phyloP scores from a whole-genome alignment of 2,797 vertebrate species.

The Eulemur albifrons region DNA sequence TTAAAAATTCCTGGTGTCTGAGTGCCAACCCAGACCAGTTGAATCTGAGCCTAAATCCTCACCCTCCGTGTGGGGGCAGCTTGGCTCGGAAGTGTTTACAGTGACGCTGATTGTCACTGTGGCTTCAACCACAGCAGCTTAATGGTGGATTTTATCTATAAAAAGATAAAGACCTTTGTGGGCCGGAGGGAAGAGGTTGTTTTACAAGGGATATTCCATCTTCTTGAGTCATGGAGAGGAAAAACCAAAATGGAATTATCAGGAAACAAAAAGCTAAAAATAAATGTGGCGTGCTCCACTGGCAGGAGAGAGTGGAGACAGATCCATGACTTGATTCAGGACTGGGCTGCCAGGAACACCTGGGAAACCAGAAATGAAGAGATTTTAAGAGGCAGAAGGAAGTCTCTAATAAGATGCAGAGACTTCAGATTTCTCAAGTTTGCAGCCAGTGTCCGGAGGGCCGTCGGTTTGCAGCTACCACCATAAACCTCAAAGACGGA shows the following conservation, averaged over 20 bases:
- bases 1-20: background rate
- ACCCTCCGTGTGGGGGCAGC: background rate
- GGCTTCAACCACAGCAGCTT: background rate
- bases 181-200: background rate
- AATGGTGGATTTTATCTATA: slow-evolving; percentile 11
- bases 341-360: background rate
- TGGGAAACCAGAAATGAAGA: background rate
- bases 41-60: background rate
- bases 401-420: background rate
- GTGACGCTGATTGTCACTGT: background rate
- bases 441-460: background rate
- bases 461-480: fast-evolving
- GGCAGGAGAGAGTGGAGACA: background rate
- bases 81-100: background rate
- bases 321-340: background rate
- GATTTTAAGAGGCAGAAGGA: background rate
- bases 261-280: slow-evolving; percentile 37
- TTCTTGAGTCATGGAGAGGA: background rate
- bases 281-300: fast-evolving
- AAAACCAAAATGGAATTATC: background rate
- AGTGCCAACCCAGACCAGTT: background rate
- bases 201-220: background rate
- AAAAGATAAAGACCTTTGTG: slow-evolving; percentile 30
- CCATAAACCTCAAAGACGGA: background rate
- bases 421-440: background rate